Evolutionary conservation across 2,113 vertebrate species (phyloP).

Genomic region (Odontesthes bonariensis): DNA sequence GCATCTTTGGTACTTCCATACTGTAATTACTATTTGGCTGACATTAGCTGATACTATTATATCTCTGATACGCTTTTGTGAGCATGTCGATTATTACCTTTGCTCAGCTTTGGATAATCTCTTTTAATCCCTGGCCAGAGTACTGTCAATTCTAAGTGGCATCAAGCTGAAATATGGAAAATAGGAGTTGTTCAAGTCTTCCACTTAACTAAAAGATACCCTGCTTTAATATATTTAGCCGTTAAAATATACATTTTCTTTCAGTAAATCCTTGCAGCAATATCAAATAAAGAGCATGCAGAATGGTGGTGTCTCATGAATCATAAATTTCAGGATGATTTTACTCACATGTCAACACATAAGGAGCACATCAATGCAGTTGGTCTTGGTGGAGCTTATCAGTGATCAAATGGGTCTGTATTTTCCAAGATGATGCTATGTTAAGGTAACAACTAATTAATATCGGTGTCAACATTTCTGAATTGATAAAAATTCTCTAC

Average conservation of each 20-base stretch:
- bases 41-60: neutral
- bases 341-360: neutral
- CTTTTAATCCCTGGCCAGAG: neutral
- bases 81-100: neutral
- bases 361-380: neutral
- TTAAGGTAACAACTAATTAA: neutral
- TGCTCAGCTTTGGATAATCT: neutral
- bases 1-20: neutral
- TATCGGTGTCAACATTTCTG: no score
- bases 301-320: neutral
- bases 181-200: neutral
- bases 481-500: neutral
- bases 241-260: neutral
- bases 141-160: neutral
- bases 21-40: neutral
- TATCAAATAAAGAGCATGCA: neutral
- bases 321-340: neutral
- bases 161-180: neutral
- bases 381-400: neutral
- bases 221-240: no score
- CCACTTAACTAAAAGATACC: no score
- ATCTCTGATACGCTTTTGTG: neutral
- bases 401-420: neutral
- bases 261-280: neutral
- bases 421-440: neutral